Evolutionary conservation across 2,113 vertebrate genomes (phyloP), one percentile per base, ranked within the genome.

Genomic region (Gallinago media): DNA sequence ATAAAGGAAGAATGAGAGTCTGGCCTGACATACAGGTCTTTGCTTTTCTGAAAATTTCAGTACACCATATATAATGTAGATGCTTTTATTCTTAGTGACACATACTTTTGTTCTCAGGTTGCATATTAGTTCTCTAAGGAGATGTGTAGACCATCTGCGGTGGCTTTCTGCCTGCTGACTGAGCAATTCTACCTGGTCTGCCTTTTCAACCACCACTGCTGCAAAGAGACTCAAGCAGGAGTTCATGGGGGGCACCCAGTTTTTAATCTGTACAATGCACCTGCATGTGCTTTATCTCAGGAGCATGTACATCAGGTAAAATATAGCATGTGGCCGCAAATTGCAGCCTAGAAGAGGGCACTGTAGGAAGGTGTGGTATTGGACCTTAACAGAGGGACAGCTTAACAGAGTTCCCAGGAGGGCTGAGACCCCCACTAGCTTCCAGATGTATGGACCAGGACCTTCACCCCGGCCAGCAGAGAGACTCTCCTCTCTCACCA

Each of bases 251-350:
- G 52, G 18, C 20, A 26, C 34, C 13, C 27, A 12, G 29, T 31
- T 31, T 47, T 71, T 22, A 5, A 4, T 49, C 74, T n/a, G 0
- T 3, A 3, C 66, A 29, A 3, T 65, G 18, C 26, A 11, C 20
- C 52, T 89, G 85, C 71, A 47, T 17, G 8, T 25, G 31, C 5
- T 22, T 52, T 54, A 1, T 49, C 31, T 71, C 42, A 36, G 65
- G 21, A 71, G 25, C 17, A 8, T 7, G 0, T 40, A 1, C 15
- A 23, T 12, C 63, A 67, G 34, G 17, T 22, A 5, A 49, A 34
- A 79, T 3, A 29, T 1, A 82, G 12, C 0, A 6, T 2, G 7
- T 85, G 56, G 29, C 65, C 85, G 4, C 1, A 5, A 29, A 4
- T 42, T 2, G 1, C 12, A 50, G 56, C 52, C 0, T 6, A 49